Evolutionary conservation across 1,140 invertebrate genomes (phyloP), one percentile per base, ranked within the genome.

Genomic region (Cherax quadricarinatus): DNA sequence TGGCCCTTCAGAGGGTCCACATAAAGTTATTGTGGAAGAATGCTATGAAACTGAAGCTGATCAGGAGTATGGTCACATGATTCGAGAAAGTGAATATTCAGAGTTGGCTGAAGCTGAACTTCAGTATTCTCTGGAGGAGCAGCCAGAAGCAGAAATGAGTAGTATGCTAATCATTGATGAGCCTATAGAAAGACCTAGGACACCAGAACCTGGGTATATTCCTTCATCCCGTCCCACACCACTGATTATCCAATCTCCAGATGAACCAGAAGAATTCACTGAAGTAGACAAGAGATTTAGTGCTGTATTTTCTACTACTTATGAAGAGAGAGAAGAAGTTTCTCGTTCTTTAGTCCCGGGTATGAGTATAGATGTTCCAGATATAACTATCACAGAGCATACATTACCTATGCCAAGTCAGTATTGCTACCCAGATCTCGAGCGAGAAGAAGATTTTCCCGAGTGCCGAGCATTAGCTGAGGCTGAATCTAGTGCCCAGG

Each of bases 321-420:
- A 92, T 82, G 90, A 92, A 79, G 93, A 93, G 73, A 82, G 82
- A 30, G 73, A 85, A 62, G 89, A 91, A 66, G 79, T 82, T 53
- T 79, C 80, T 49, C 86, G 79, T 12, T 79, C 79, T 41, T 48
- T 86, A 53, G 60, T 86, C 6, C 51, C 82, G 49, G 88, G 86
- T 66, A 75, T 81, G 90, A 95, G 95, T 86, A 95, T 95, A 82
- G 95, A 95, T 82, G 96, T 97, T 93, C 97, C 97, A 41, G 96
- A 97, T 94, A 97, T 97, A 86, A 97, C 96, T 94, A 96, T 97
- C 18, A 97, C 97, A 4, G 96, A 97, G 94, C 96, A 97, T 93
- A 95, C 96, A 95, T 94, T 95, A 82, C 96, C 96, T 57, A 94
- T 95, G 79, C 94, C 96, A 86, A 94, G 94, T 89, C 95, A 94